These are phyloP conservation scores for Colletes collaris DNA, from an alignment of 2,888 invertebrate species.

Conservation along the genomic window DNA sequence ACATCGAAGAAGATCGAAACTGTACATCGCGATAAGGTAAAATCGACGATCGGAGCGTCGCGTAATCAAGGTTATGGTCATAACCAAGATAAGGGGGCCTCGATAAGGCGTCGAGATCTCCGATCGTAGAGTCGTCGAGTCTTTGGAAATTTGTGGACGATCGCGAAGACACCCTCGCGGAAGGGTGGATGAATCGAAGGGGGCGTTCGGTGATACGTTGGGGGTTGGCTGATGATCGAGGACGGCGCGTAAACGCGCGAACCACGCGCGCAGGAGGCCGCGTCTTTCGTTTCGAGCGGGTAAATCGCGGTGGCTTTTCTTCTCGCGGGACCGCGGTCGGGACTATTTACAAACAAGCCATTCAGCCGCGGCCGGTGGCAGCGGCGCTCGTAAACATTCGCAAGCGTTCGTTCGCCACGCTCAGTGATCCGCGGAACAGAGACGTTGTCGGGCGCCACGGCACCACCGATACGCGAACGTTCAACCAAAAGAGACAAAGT, in stretches of 20 bases:
- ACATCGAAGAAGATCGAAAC: too few relatives aligned
- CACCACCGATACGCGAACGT: conserved; percentile 34
- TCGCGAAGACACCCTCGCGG: too few relatives aligned
- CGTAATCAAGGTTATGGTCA: conserved; percentile 78
- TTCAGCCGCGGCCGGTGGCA: conserved; percentile 32
- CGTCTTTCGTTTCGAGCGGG: conserved; percentile 28
- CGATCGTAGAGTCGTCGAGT: too few relatives aligned
- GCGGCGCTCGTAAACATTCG: conserved; percentile 46
- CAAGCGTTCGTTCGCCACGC: conserved; percentile 18
- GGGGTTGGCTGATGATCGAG: conserved; percentile 13
- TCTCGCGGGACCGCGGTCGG: not conserved
- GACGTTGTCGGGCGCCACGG: conserved; percentile 5
- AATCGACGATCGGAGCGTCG: conserved; percentile 51
- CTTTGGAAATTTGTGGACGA: too few relatives aligned
- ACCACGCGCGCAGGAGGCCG: not conserved
- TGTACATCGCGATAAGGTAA: conserved; percentile 13
- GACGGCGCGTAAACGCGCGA: conserved; percentile 14
- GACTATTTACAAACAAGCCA: conserved; percentile 61
- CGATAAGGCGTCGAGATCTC: too few relatives aligned
- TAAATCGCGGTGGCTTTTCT: conserved; percentile 27
- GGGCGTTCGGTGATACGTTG: not conserved
- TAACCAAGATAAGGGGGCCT: conserved; percentile 70
- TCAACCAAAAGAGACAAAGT: conserved; percentile 35
- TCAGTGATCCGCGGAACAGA: conserved; percentile 16
- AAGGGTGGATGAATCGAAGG: not conserved